phyloP scores from a whole-genome alignment of 2,888 invertebrate species.

The Aphidius colemani region DNA sequence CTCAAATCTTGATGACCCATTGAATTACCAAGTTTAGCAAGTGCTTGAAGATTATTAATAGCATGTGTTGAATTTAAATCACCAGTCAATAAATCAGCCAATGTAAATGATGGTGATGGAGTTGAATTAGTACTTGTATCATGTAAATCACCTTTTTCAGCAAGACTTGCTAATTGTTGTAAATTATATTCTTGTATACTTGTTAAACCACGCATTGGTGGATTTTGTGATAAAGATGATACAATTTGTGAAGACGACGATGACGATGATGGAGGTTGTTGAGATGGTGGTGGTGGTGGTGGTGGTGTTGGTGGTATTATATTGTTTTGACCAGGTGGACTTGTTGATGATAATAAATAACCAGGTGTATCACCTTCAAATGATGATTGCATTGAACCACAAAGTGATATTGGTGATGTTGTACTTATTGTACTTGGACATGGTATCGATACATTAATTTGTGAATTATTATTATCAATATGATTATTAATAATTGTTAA shows the following conservation, averaged over 20 bases:
- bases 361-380: constrained; percentile 73
- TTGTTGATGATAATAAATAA: constrained; percentile 59
- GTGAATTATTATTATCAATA: constrained; percentile 6
- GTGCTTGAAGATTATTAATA: constrained; percentile 85
- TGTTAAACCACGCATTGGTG: constrained; percentile 64
- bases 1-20: constrained; percentile 63
- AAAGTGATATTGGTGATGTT: constrained; percentile 72
- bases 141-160: constrained; percentile 67
- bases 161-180: constrained; percentile 81
- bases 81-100: constrained; percentile 78
- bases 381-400: constrained; percentile 74
- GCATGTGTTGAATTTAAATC: constrained; percentile 74
- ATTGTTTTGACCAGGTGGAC: constrained; percentile 56
- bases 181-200: constrained; percentile 87
- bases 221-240: constrained; percentile 51
- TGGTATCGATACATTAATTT: constrained; percentile 35
- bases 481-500: not conserved
- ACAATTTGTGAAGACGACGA: constrained; percentile 27
- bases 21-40: constrained; percentile 77
- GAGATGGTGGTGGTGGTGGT: constrained; percentile 39
- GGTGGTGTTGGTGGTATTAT: constrained; percentile 56
- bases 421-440: constrained; percentile 69
- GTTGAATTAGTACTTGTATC: constrained; percentile 61
- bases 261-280: constrained; percentile 42
- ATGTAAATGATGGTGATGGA: constrained; percentile 71